Conservation (phyloP, 53 echinoderm and acorn worm genomes). For the Henricia sp. region DNA sequence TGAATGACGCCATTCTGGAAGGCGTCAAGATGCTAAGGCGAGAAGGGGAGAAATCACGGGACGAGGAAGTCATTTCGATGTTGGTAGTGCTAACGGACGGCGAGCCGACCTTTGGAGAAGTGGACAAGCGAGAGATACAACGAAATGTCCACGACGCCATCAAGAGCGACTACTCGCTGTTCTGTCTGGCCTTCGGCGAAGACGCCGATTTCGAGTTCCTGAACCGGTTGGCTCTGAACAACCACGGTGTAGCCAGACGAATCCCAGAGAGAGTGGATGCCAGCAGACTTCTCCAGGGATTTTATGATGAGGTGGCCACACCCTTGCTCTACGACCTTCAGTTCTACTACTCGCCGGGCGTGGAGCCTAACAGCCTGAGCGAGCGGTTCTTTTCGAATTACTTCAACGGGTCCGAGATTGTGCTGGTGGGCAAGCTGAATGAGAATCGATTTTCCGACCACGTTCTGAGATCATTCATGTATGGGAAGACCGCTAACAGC, state of each 20-base stretch:
- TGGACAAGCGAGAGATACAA: conserved; percentile 74
- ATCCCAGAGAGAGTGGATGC: conserved; percentile 90
- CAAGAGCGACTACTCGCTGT: conserved; percentile 61
- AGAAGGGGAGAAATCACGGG: conserved; percentile 69
- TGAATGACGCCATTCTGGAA: conserved; percentile 84
- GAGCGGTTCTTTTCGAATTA: conserved; percentile 82
- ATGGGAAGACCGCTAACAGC: conserved; percentile 71
- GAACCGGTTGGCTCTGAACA: conserved; percentile 76
- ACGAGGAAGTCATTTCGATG: conserved; percentile 81
- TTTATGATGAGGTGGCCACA: conserved; percentile 92
- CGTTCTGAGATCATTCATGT: conserved; percentile 71
- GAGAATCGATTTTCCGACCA: conserved; percentile 55
- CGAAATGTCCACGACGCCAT: conserved; percentile 81
- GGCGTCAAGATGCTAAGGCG: conserved; percentile 87
- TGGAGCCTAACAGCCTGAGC: conserved; percentile 76
- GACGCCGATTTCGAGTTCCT: conserved; percentile 60
- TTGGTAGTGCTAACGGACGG: conserved; percentile 92
- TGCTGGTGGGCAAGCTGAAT: conserved; percentile 82
- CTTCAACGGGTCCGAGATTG: conserved; percentile 97
- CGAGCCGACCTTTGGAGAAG: conserved; percentile 88
- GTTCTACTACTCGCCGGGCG: conserved; percentile 78
- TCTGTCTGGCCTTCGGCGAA: conserved; percentile 66
- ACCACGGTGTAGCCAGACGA: conserved; percentile 86
- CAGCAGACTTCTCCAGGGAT: conserved; percentile 76
- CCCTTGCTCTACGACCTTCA: conserved; percentile 87